Conservation (phyloP, 2,113 vertebrate genomes). For the Panthera leo region DNA sequence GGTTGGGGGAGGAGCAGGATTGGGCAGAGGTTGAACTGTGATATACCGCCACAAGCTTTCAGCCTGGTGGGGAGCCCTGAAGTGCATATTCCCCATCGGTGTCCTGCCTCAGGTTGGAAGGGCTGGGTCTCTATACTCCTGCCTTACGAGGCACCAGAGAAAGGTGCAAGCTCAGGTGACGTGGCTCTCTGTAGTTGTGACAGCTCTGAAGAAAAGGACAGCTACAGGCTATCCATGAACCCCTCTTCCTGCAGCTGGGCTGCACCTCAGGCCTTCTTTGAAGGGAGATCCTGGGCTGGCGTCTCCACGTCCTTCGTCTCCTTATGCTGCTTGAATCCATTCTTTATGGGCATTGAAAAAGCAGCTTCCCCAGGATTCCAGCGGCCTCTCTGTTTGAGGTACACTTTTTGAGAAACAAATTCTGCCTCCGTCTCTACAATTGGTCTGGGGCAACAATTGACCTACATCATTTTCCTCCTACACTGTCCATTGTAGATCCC, state of each 20-base stretch:
- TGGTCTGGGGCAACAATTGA: neutral
- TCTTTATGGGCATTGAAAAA: neutral
- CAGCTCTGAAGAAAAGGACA: neutral
- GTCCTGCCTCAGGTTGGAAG: neutral
- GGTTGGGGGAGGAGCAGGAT: neutral
- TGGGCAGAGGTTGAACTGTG: neutral
- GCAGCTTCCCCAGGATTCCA: neutral
- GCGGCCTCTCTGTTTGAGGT: neutral
- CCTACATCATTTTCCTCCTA: neutral
- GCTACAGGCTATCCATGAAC: neutral
- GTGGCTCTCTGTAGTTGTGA: neutral
- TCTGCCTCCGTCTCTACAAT: neutral
- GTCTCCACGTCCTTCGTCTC: neutral
- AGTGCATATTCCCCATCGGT: fast-evolving
- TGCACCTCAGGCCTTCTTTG: neutral
- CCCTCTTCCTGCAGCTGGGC: neutral
- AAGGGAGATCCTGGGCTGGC: neutral
- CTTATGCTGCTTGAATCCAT: neutral
- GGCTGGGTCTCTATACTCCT: neutral
- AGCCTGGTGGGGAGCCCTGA: neutral
- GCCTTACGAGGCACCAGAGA: neutral
- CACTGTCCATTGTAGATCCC: neutral
- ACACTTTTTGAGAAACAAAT: neutral
- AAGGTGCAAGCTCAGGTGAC: neutral
- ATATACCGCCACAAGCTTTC: neutral